Evolutionary conservation across 2,888 invertebrate species (phyloP), one percentile per base, ranked within the genome.

Genomic region (Lamproptera curius): DNA sequence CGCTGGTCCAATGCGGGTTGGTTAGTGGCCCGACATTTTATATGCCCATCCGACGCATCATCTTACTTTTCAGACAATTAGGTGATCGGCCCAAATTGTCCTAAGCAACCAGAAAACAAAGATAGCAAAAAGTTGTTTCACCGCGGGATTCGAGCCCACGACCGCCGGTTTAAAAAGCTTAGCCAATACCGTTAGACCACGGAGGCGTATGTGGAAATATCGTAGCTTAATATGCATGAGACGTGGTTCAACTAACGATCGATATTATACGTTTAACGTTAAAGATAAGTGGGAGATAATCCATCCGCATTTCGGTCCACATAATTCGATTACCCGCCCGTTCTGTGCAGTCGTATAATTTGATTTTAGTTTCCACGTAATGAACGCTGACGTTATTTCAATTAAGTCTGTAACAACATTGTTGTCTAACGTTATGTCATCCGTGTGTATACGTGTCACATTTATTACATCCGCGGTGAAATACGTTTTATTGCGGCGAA

Each of bases 331-430:
- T 49, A 46, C 36, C 20, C n/a, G 16, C 15, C 26, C 35, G 26
- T 38, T 40, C 15, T 44, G 17, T 28, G 43, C 48, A 16, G 26
- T 20, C 41, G 34, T 46, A 41, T 57, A 57, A 54, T 56, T 51
- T 52, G 52, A 55, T 57, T 57, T 54, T 41, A 44, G 44, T 51
- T 51, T 23, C 36, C 43, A 17, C 37, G 42, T 52, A 54, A 53
- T 53, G 50, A 50, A 44, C 48, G 35, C 46, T 43, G 43, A 39
- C 34, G 39, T 49, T 47, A 48, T 50, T 53, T 50, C 55, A 54
- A 56, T 54, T 49, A 53, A 45, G 44, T 43, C 33, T 43, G 46
- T 41, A 51, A 42, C 35, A 44, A 52, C 42, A 38, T 11, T 15
- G 16, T 34, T 44, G 43, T 31, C 31, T 40, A 28, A 31, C 28